Base-by-base conservation (phyloP, 2,888 invertebrate species). In the Volucella inflata region DNA sequence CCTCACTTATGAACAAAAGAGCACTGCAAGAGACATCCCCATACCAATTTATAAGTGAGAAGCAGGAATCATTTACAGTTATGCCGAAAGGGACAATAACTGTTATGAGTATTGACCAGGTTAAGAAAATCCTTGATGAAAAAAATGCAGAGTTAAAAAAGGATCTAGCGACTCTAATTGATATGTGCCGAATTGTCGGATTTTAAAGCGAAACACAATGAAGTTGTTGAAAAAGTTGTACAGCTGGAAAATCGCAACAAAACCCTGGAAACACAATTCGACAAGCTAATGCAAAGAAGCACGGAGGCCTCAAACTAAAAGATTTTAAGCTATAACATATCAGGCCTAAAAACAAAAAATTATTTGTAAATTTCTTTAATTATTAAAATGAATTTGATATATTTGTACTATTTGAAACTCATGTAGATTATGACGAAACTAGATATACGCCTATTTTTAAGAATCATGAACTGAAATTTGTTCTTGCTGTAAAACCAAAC, bases 391-490 rank as follows among this genome's bases (percentile, higher is more conserved):
- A 70, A 12, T 60, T 62, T n/a, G 51, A 72, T 12, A 17, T 21
- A 30, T n/a, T n/a, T n/a, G n/a, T n/a, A n/a, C n/a, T n/a, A n/a
- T n/a, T n/a, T n/a, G n/a, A n/a, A n/a, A n/a, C n/a, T n/a, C n/a
- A n/a, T n/a, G n/a, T n/a, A n/a, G n/a, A n/a, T n/a, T n/a, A n/a
- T n/a, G n/a, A n/a, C 21, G 2, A 21, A 21, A 21, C 21, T 21
- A 21, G 21, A 21, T 21, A 21, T 2, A 21, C 1, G 2, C 2
- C 2, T 21, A 21, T 21, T 21, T 21, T 1, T 83, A 71, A 78
- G 68, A 57, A 42, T 72, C 68, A 68, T 64, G 53, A 50, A 72
- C 62, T 83, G 82, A 83, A 30, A 30, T 30, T 30, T 30, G 6
- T 30, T 30, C 6, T 6, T 30, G 30, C 6, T 30, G 30, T 21